Conservation (phyloP, 2,888 invertebrate species). For the Troides aeacus region DNA sequence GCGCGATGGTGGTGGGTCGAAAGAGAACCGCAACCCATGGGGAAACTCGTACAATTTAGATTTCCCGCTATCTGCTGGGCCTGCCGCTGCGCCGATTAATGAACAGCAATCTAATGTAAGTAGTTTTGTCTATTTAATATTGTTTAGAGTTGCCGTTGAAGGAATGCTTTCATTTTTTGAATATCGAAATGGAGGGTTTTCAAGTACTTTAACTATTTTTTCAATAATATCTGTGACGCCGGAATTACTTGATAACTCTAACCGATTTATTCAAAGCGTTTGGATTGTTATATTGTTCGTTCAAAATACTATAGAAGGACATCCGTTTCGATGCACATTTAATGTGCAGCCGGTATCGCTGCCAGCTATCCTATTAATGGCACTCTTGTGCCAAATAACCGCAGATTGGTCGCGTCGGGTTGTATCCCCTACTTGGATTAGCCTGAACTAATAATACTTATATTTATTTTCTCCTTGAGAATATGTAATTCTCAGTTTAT, state of each 20-base stretch:
- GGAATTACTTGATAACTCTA: constrained; percentile 31
- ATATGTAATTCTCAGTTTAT: too few relatives aligned
- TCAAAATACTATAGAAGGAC: constrained; percentile 70
- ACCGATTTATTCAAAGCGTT: constrained; percentile 39
- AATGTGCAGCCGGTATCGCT: constrained; percentile 61
- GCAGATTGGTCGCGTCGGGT: constrained; percentile 46
- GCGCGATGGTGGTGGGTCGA: constrained; percentile 58
- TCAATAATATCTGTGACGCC: too few relatives aligned
- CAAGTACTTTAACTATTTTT: too few relatives aligned
- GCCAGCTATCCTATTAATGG: constrained; percentile 70
- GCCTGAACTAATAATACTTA: constrained; percentile 39
- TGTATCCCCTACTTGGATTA: constrained; percentile 52
- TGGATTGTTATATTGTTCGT: constrained; percentile 66
- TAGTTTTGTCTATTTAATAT: constrained; percentile 34
- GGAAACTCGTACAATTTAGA: constrained; percentile 58
- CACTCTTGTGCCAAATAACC: constrained; percentile 65
- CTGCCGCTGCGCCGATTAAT: constrained; percentile 43
- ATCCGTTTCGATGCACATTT: constrained; percentile 72
- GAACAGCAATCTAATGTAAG: constrained; percentile 51
- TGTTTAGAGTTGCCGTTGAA: not conserved
- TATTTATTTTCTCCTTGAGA: too few relatives aligned
- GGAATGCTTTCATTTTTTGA: not conserved
- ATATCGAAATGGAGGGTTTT: too few relatives aligned
- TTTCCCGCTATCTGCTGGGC: constrained; percentile 43
- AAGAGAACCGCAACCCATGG: constrained; percentile 59